Percentiles rank a stretch among this genome's conserved stretches.
These are phyloP conservation scores for Melieria picta DNA, from an alignment of 2,888 invertebrate genomes.

Conservation along the genomic window DNA sequence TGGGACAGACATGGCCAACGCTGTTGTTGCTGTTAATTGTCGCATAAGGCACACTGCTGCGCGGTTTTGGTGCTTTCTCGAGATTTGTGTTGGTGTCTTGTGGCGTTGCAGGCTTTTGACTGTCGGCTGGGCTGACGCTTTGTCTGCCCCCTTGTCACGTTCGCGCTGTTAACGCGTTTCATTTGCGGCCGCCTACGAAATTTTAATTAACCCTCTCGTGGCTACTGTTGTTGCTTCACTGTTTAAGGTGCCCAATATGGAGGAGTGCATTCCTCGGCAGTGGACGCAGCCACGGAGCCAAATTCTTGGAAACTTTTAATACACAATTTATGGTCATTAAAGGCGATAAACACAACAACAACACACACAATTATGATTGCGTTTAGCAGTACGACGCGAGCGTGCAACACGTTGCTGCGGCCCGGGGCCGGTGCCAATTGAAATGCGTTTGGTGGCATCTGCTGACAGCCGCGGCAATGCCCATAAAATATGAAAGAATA, in stretches of 20 bases:
- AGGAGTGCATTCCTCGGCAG: not conserved
- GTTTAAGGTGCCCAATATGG: constrained; percentile 28
- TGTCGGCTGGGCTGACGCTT: not conserved
- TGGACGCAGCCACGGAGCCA: constrained; percentile 32
- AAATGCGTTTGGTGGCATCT: not conserved
- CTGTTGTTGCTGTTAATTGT: no score
- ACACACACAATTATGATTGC: constrained; percentile 53
- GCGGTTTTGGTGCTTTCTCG: no score
- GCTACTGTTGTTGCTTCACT: constrained; percentile 20
- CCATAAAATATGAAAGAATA: constrained; percentile 8
- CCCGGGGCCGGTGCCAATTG: not conserved
- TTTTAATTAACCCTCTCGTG: constrained; percentile 57
- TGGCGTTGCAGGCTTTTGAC: no score
- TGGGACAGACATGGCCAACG: no score
- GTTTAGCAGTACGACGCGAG: constrained; percentile 38
- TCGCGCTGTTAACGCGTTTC: constrained; percentile 61
- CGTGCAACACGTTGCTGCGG: not conserved
- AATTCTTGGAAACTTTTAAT: constrained; percentile 58
- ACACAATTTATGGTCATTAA: constrained; percentile 63
- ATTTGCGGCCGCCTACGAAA: constrained; percentile 56
- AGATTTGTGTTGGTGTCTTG: no score
- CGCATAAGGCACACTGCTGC: no score
- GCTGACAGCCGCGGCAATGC: constrained; percentile 5
- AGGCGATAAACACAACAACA: constrained; percentile 44
- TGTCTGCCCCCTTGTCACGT: constrained; percentile 60